phyloP scores from a whole-genome alignment of 2,113 vertebrate genomes.

The Nycticebus coucang region DNA sequence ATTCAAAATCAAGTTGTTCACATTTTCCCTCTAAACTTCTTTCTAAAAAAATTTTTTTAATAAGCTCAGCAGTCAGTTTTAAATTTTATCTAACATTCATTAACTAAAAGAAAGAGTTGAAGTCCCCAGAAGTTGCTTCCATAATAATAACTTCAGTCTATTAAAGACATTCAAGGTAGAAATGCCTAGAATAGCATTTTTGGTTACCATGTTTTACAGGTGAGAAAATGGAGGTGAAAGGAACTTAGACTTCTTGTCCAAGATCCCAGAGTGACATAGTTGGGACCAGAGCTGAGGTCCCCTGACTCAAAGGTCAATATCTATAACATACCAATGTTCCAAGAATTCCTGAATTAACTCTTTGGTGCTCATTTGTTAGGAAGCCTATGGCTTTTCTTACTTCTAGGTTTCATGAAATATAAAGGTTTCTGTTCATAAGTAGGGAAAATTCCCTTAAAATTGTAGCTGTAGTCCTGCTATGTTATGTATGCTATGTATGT shows the following conservation, averaged over 20 bases:
- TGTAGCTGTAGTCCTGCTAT: constrained; percentile 37
- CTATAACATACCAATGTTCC: constrained; percentile 39
- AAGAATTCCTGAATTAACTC: constrained; percentile 62
- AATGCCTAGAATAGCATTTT: not conserved
- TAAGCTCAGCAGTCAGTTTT: constrained; percentile 35
- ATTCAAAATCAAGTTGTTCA: not conserved
- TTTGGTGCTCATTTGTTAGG: constrained; percentile 57
- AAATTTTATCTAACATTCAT: constrained; percentile 50
- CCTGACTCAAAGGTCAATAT: not conserved
- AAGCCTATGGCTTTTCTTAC: constrained; percentile 64
- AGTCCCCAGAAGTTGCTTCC: constrained; percentile 35
- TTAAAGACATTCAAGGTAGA: not conserved
- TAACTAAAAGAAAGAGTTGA: constrained; percentile 35
- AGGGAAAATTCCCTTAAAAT: not conserved
- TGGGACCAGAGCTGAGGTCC: not conserved
- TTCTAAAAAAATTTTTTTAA: not conserved
- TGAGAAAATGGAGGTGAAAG: not conserved
- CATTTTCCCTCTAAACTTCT: not conserved
- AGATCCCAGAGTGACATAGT: not conserved
- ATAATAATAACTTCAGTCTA: not conserved
- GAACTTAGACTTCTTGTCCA: not conserved
- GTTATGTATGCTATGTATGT: constrained; percentile 27
- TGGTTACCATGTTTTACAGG: not conserved
- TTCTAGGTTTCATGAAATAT: constrained; percentile 39
- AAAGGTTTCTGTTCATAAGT: constrained; percentile 41